Conservation (phyloP, 1,140 invertebrate genomes). For the Pachyrhynchus sulphureomaculatus region DNA sequence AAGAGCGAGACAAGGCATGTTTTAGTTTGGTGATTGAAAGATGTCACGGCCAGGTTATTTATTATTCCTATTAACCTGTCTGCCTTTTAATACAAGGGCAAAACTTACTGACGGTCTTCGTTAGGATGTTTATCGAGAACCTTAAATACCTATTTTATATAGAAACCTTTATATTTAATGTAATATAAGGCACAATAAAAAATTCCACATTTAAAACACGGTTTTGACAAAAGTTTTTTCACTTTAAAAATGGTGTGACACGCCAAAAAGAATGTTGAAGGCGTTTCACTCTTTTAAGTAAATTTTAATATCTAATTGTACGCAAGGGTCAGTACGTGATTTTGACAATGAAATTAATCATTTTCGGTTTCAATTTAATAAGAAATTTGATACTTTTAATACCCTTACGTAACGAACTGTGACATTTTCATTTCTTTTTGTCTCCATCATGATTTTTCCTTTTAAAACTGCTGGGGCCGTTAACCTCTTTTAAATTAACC, state of each 20-base stretch:
- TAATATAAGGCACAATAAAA: too few relatives aligned
- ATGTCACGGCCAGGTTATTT: too few relatives aligned
- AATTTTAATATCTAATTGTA: constrained; percentile 8
- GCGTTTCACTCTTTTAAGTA: constrained; percentile 13
- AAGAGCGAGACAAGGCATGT: too few relatives aligned
- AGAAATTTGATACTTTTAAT: background rate
- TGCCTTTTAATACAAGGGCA: too few relatives aligned
- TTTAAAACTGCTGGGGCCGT: background rate
- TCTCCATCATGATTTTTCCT: too few relatives aligned
- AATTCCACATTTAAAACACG: too few relatives aligned
- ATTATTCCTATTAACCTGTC: too few relatives aligned
- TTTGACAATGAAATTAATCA: constrained; percentile 11
- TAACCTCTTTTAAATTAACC: background rate
- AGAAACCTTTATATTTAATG: too few relatives aligned
- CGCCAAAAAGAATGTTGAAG: background rate
- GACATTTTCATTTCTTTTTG: background rate
- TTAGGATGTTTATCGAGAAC: too few relatives aligned
- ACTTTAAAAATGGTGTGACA: background rate
- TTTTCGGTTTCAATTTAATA: background rate
- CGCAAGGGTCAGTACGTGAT: constrained; percentile 8
- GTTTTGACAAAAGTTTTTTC: background rate
- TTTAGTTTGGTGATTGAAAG: too few relatives aligned
- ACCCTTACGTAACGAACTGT: background rate
- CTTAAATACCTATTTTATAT: too few relatives aligned
- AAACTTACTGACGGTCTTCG: too few relatives aligned